Conservation (phyloP, 2,797 vertebrate species). For the Propithecus perrieri region DNA sequence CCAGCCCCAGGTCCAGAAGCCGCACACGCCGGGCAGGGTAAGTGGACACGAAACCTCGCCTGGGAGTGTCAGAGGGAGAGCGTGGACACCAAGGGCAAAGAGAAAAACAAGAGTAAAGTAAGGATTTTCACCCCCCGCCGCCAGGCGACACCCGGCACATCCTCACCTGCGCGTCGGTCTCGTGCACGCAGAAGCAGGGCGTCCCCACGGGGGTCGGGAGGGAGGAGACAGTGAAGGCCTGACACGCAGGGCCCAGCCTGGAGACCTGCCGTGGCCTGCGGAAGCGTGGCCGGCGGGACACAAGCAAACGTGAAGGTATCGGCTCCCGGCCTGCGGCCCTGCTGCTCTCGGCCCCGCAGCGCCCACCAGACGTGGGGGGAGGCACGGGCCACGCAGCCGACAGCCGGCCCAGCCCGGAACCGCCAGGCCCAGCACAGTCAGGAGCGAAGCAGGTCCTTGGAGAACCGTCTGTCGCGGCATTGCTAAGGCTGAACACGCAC, state of each 20-base stretch:
- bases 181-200: accelerated
- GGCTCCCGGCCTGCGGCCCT: too few species aligned
- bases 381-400: accelerated
- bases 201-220: too few species aligned
- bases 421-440: not conserved
- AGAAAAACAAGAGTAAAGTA: not conserved
- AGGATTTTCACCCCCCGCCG: not conserved
- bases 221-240: too few species aligned
- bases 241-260: not conserved
- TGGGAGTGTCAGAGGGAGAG: not conserved
- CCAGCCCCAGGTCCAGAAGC: not conserved
- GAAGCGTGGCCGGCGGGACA: not conserved
- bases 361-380: accelerated
- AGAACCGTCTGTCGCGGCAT: not conserved
- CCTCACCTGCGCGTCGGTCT: accelerated
- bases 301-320: not conserved
- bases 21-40: not conserved
- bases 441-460: not conserved
- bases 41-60: not conserved
- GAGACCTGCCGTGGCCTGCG: not conserved
- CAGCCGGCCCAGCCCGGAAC: not conserved
- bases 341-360: not conserved
- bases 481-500: accelerated
- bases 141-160: accelerated
- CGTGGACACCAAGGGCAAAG: not conserved